Conservation (phyloP, 2,797 vertebrate species). For the Syngnathus rostellatus region DNA sequence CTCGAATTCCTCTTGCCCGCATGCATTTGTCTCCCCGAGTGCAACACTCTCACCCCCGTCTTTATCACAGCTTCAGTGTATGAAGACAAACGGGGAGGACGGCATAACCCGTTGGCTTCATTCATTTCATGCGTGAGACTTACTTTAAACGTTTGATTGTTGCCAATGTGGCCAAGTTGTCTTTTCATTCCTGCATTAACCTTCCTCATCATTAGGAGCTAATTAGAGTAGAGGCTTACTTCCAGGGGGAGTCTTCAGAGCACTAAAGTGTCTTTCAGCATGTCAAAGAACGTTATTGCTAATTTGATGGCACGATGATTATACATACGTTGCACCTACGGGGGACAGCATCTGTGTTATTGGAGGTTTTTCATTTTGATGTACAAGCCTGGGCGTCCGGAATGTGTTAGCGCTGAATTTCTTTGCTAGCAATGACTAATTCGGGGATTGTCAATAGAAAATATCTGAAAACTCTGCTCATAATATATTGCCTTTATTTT, state of each 20-base stretch:
- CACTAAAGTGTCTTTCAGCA: background rate
- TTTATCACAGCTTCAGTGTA: background rate
- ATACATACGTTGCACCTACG: background rate
- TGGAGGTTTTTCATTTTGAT: too few relatives aligned
- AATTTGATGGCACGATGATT: background rate
- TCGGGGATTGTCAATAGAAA: background rate
- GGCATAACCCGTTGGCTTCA: constrained; percentile 4
- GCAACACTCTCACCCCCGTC: background rate
- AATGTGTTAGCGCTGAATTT: background rate
- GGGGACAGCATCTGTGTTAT: background rate
- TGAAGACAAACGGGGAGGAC: constrained; percentile 14
- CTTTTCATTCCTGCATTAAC: constrained; percentile 33
- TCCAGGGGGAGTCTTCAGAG: constrained; percentile 9
- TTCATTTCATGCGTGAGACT: background rate
- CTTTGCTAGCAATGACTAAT: too few relatives aligned
- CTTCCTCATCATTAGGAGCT: constrained; percentile 29
- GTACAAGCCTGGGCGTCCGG: too few relatives aligned
- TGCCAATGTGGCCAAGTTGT: constrained; percentile 9
- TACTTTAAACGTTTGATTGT: constrained; percentile 1
- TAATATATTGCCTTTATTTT: background rate
- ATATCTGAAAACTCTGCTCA: background rate
- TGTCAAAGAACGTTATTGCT: background rate
- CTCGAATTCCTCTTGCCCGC: background rate
- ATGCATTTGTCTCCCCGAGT: background rate
- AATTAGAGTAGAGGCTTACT: constrained; percentile 34